Evolutionary conservation across 2,113 vertebrate species (phyloP).

Genomic region (Tretioscincus oriximinensis): DNA sequence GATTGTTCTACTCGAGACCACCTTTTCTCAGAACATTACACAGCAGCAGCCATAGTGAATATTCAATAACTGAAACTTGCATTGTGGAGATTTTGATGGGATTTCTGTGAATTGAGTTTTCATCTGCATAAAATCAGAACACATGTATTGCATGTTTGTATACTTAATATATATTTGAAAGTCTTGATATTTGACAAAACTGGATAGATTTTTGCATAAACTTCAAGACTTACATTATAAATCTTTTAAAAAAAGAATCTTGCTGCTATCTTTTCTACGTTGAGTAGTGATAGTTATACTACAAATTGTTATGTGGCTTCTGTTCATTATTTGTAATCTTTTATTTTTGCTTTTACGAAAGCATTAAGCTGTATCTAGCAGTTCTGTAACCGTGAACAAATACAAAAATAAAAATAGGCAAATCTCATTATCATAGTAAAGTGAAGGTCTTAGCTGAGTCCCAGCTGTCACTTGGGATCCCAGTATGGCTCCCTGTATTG

Average conservation of each 20-base stretch:
- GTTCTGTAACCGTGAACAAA: not conserved
- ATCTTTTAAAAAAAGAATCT: not conserved
- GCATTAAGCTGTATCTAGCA: not conserved
- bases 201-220: too few species aligned
- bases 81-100: too few species aligned
- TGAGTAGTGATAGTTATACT: not conserved
- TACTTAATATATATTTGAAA: too few species aligned
- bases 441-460: slow-evolving; percentile 26
- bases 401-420: not conserved
- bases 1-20: too few species aligned
- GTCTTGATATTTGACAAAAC: too few species aligned
- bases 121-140: too few species aligned
- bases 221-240: not conserved
- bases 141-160: too few species aligned
- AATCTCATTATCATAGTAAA: not conserved
- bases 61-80: too few species aligned
- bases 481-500: slow-evolving; percentile 7
- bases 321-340: not conserved
- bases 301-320: not conserved
- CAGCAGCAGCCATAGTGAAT: too few species aligned
- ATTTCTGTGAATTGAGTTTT: too few species aligned
- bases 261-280: not conserved
- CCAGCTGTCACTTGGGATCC: slow-evolving; percentile 8
- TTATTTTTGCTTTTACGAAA: not conserved
- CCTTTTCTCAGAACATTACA: too few species aligned